Percentiles rank a stretch among this genome's conserved stretches.
These are phyloP conservation scores for Platerodrilus igneus DNA, from an alignment of 2,888 invertebrate species.

Conservation along the genomic window DNA sequence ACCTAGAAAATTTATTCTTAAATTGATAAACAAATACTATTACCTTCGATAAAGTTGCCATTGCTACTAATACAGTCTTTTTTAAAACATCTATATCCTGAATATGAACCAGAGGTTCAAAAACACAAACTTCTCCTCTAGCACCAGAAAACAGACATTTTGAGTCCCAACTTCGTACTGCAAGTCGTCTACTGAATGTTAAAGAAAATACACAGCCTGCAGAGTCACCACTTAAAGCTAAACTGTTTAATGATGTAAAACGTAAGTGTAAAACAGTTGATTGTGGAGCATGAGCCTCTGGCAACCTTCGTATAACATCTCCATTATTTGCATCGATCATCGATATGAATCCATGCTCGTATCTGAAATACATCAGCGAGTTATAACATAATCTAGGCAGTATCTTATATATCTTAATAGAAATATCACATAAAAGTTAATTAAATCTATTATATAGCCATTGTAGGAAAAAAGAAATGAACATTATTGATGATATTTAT, in stretches of 20 bases:
- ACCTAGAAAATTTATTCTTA: slow-evolving; percentile 47
- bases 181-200: slow-evolving; percentile 81
- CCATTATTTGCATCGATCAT: slow-evolving; percentile 86
- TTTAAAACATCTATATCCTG: slow-evolving; percentile 61
- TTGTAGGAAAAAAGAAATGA: no score
- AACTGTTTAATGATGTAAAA: slow-evolving; percentile 48
- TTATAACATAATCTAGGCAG: no score
- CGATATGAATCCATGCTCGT: slow-evolving; percentile 76
- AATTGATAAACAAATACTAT: background rate
- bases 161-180: slow-evolving; percentile 82
- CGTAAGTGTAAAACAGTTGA: slow-evolving; percentile 72
- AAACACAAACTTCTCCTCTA: slow-evolving; percentile 84
- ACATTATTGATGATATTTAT: no score
- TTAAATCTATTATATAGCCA: no score
- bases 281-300: slow-evolving; percentile 79
- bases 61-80: slow-evolving; percentile 75
- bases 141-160: slow-evolving; percentile 96
- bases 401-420: no score
- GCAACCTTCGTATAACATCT: slow-evolving; percentile 66
- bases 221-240: slow-evolving; percentile 76
- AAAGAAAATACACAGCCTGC: slow-evolving; percentile 93
- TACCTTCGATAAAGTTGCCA: slow-evolving; percentile 91
- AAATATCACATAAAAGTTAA: no score
- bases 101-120: slow-evolving; percentile 59
- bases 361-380: slow-evolving; percentile 50